Percentiles rank a stretch among this genome's conserved stretches.
phyloP scores from a whole-genome alignment of 2,888 invertebrate species.

The Lepidochrysops patricia region DNA sequence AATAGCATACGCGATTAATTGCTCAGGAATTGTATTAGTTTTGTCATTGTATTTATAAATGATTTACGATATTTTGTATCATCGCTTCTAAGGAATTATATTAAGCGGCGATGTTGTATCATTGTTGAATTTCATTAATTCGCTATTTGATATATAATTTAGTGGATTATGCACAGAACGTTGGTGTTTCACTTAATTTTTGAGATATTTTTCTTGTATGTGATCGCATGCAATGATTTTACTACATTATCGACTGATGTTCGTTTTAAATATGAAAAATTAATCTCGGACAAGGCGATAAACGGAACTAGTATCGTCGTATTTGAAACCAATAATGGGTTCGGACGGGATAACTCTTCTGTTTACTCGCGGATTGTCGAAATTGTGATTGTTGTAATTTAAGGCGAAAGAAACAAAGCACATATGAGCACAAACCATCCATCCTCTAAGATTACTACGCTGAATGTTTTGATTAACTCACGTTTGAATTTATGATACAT shows the following conservation, averaged over 20 bases:
- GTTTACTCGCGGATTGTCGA: conserved; percentile 34
- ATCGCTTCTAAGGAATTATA: conserved; percentile 49
- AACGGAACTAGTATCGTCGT: conserved; percentile 24
- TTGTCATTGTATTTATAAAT: conserved; percentile 49
- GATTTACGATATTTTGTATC: conserved; percentile 47
- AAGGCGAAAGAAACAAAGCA: conserved; percentile 63
- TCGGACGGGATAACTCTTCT: conserved; percentile 23
- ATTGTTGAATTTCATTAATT: conserved; percentile 60
- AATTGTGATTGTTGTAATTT: conserved; percentile 67
- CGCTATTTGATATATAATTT: conserved; percentile 53
- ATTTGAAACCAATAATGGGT: conserved; percentile 11
- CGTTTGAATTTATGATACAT: conserved; percentile 75
- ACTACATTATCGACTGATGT: conserved; percentile 62
- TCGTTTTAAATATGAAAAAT: conserved; percentile 47
- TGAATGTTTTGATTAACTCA: conserved; percentile 69
- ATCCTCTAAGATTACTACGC: conserved; percentile 66
- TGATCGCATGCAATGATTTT: conserved; percentile 61
- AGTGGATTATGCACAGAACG: conserved; percentile 69
- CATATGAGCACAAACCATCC: conserved; percentile 73
- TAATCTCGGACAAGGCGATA: conserved; percentile 40
- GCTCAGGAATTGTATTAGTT: conserved; percentile 72
- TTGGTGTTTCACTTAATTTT: conserved; percentile 72
- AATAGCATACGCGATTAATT: conserved; percentile 38
- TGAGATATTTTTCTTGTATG: conserved; percentile 66
- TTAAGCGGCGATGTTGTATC: conserved; percentile 47